phyloP scores from a whole-genome alignment of 1,140 invertebrate genomes.

The Drosophila serrata region DNA sequence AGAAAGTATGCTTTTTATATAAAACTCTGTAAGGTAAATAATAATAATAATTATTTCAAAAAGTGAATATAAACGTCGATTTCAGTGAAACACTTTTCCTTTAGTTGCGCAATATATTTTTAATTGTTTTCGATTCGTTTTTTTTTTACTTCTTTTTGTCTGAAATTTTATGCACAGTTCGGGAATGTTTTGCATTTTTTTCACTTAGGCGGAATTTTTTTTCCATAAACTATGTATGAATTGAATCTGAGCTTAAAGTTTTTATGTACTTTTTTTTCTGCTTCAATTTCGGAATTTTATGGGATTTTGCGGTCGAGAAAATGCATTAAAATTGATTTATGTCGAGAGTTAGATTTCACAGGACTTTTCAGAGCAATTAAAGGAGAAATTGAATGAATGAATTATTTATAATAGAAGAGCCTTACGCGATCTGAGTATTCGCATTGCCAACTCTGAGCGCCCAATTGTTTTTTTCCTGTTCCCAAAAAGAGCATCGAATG shows the following conservation, averaged over 20 bases:
- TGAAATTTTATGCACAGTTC: constrained; percentile 2
- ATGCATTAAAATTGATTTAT: constrained; percentile 38
- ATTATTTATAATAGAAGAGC: constrained; percentile 27
- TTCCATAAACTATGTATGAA: constrained; percentile 21
- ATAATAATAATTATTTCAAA: background rate
- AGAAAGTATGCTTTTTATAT: too few species aligned
- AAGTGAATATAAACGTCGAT: background rate
- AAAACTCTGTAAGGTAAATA: background rate
- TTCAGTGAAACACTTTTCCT: background rate
- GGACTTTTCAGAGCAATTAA: constrained; percentile 44
- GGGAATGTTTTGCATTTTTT: constrained; percentile 19
- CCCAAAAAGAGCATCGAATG: constrained; percentile 20
- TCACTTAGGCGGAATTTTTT: constrained; percentile 15
- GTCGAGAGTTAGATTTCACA: background rate
- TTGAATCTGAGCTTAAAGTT: constrained; percentile 13
- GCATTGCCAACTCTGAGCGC: constrained; percentile 21
- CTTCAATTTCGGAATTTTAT: constrained; percentile 15
- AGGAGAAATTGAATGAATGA: constrained; percentile 19
- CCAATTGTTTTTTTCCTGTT: constrained; percentile 49
- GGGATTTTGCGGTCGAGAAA: constrained; percentile 11
- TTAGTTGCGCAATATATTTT: background rate
- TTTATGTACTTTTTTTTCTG: constrained; percentile 1
- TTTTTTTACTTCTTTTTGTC: background rate
- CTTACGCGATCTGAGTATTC: constrained; percentile 28
- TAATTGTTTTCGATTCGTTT: background rate